Conservation (phyloP, 2,113 vertebrate species). For the Phalacrocorax brasilianus region DNA sequence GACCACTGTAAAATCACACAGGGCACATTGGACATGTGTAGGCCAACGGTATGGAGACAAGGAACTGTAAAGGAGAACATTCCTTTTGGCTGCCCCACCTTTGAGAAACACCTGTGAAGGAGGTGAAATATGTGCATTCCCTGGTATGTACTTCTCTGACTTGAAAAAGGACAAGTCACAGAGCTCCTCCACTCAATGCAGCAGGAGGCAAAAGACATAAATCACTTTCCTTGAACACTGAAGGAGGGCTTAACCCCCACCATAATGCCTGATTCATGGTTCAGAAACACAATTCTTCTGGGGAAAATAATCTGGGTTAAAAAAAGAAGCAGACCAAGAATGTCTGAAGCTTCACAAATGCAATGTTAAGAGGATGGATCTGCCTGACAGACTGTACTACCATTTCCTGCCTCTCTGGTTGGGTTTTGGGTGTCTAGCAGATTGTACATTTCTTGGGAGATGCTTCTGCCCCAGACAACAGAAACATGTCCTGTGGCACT, state of each 20-base stretch:
- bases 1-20: neutral
- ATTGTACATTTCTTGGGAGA: neutral
- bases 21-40: neutral
- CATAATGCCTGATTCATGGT: accelerated
- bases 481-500: neutral
- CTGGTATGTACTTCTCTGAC: neutral
- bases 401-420: neutral
- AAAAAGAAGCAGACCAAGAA: neutral
- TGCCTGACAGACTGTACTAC: neutral
- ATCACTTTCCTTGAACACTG: neutral
- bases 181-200: neutral
- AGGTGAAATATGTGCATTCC: neutral
- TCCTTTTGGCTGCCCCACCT: neutral
- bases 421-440: neutral
- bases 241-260: neutral
- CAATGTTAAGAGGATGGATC: neutral
- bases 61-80: neutral
- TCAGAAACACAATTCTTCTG: neutral
- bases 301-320: neutral
- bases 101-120: neutral
- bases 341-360: neutral
- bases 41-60: neutral
- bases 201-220: neutral
- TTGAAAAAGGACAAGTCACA: neutral
- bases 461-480: neutral